Conservation (phyloP, 2,888 invertebrate species). For the Nysson spinosus region DNA sequence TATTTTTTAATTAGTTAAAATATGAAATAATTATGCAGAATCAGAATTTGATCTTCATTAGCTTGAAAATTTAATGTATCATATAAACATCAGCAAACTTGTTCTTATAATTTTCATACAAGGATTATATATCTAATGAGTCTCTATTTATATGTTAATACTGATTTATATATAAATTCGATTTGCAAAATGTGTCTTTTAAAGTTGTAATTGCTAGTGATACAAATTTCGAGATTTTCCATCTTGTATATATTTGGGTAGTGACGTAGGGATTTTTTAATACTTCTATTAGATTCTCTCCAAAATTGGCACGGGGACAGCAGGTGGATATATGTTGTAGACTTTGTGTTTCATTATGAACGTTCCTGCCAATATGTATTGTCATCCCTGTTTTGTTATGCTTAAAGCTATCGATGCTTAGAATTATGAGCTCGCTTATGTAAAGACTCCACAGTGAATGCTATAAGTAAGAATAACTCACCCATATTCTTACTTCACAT, state of each 20-base stretch:
- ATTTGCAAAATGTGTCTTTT: too few species aligned
- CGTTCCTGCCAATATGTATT: neutral
- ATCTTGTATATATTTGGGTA: too few species aligned
- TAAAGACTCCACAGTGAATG: conserved; percentile 7
- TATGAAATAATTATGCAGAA: neutral
- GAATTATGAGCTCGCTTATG: conserved; percentile 12
- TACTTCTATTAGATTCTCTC: conserved; percentile 6
- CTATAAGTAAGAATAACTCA: conserved; percentile 1
- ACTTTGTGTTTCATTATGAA: conserved; percentile 16
- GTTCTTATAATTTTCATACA: too few species aligned
- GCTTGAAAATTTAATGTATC: too few species aligned
- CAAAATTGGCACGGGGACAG: conserved; percentile 37
- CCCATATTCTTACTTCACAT: neutral
- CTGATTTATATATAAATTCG: too few species aligned
- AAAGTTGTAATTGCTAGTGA: too few species aligned
- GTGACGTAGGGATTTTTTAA: neutral
- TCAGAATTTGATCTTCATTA: neutral
- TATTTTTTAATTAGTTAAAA: neutral
- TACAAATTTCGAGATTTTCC: too few species aligned
- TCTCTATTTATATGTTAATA: too few species aligned
- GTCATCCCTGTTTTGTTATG: conserved; percentile 5
- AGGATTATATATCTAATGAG: too few species aligned
- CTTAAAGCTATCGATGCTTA: conserved; percentile 26
- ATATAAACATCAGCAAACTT: too few species aligned
- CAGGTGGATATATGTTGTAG: conserved; percentile 33